These are phyloP conservation scores for Mesocricetus auratus DNA, from an alignment of 2,113 vertebrate genomes.

Conservation along the genomic window DNA sequence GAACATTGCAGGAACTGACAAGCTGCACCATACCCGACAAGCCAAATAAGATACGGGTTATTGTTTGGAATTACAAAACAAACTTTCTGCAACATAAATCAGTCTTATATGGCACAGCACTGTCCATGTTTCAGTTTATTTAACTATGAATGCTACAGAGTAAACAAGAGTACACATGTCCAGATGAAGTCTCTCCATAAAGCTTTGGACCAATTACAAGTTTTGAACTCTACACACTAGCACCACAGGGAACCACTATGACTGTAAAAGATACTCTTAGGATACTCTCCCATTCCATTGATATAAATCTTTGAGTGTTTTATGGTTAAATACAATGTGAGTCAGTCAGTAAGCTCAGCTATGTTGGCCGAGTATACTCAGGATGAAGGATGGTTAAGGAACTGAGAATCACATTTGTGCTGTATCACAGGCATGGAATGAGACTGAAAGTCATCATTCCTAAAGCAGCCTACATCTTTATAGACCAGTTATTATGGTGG, in stretches of 20 bases:
- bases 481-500: neutral
- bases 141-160: neutral
- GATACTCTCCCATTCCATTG: neutral
- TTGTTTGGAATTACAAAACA: neutral
- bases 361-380: neutral
- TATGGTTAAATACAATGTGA: neutral
- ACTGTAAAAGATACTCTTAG: neutral
- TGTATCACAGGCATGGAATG: neutral
- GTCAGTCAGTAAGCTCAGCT: neutral
- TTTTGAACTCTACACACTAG: neutral
- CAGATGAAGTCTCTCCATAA: neutral
- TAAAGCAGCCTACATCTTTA: neutral
- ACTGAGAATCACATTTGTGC: neutral
- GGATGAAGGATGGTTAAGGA: neutral
- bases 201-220: neutral
- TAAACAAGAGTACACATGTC: neutral
- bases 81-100: neutral
- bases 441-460: neutral
- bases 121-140: neutral
- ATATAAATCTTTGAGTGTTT: neutral
- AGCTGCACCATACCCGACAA: neutral
- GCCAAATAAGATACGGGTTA: neutral
- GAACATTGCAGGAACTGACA: neutral
- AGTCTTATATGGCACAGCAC: neutral
- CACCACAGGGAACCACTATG: fast-evolving